A percentile compares a stretch with the other conserved stretches of the same genome.
phyloP scores from a whole-genome alignment of 2,113 vertebrate species.

The Menura novaehollandiae region DNA sequence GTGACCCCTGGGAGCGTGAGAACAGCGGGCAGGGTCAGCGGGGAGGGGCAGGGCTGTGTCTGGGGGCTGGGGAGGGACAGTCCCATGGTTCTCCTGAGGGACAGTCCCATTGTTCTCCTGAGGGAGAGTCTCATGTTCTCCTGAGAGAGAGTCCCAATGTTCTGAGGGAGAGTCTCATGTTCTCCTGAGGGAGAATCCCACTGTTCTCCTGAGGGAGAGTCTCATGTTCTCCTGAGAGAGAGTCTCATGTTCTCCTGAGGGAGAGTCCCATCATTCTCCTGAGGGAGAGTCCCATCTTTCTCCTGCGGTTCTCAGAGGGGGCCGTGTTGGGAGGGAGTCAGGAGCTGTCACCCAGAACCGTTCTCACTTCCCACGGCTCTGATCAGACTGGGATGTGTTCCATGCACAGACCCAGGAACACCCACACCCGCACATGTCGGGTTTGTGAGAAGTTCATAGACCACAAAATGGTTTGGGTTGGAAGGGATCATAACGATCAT shows the following conservation, averaged over 20 bases:
- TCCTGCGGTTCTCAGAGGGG: not conserved
- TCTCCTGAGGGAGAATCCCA: too few relatives aligned
- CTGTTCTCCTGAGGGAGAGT: not conserved
- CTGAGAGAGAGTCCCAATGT: not conserved
- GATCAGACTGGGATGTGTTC: not conserved
- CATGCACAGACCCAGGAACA: not conserved
- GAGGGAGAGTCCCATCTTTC: not conserved
- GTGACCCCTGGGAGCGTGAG: slow-evolving; percentile 70
- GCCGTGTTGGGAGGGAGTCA: not conserved
- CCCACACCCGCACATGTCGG: not conserved
- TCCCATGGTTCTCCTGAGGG: not conserved
- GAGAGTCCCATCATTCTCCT: too few relatives aligned
- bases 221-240: not conserved
- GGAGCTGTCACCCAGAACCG: not conserved
- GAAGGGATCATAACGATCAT: not conserved
- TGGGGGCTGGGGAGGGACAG: not conserved
- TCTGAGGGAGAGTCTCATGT: not conserved
- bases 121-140: too few relatives aligned
- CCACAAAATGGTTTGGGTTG: not conserved
- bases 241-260: too few relatives aligned
- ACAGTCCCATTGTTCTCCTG: not conserved
- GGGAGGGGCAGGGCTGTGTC: not conserved
- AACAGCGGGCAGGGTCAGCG: not conserved
- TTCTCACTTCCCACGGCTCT: not conserved
- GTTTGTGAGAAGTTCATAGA: not conserved